phyloP scores from a whole-genome alignment of 2,113 vertebrate species.

The Lepidothrix coronata region DNA sequence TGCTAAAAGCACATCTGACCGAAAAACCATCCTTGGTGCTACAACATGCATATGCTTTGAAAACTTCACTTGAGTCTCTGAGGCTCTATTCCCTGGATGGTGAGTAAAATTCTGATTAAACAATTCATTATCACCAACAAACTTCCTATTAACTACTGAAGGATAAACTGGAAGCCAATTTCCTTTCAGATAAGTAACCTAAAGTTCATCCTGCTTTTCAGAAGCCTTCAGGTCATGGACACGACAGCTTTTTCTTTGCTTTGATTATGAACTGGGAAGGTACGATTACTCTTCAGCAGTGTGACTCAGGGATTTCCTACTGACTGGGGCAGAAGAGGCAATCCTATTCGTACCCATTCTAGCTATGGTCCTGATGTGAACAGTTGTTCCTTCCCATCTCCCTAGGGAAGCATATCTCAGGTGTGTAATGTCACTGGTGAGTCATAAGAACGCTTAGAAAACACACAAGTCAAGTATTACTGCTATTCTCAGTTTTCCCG shows the following conservation, averaged over 20 bases:
- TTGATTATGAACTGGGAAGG: background rate
- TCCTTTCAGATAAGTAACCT: background rate
- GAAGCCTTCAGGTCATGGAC: background rate
- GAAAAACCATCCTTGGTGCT: fast-evolving
- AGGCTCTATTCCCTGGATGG: background rate
- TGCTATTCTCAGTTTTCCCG: background rate
- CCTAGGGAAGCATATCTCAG: background rate
- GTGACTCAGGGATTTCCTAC: background rate
- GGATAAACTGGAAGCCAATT: background rate
- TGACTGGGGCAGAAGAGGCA: background rate
- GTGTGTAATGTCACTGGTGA: background rate
- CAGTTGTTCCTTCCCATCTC: background rate
- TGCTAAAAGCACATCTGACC: background rate
- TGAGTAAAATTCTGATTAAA: background rate
- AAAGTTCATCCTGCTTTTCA: background rate
- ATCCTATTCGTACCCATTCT: background rate
- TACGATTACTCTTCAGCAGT: background rate
- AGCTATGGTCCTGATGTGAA: background rate
- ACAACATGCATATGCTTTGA: background rate
- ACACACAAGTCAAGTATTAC: background rate
- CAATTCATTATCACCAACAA: background rate
- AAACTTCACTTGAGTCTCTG: background rate
- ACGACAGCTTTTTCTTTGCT: background rate
- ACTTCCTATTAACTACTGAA: background rate
- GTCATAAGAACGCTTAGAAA: background rate